Base-by-base conservation (phyloP, 1,140 invertebrate species). In the Caerostris extrusa region DNA sequence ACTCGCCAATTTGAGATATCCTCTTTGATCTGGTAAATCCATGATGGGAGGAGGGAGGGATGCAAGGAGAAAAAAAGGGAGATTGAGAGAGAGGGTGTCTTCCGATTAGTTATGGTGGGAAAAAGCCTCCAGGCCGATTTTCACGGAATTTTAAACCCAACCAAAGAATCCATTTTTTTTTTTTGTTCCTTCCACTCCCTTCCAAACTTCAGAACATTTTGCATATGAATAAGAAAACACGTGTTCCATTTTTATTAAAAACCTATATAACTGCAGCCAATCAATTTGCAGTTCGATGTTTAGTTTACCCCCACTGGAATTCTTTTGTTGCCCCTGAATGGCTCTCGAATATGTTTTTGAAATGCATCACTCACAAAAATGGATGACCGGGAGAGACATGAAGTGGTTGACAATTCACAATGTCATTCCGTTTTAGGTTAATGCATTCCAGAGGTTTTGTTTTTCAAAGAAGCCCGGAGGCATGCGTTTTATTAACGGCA, bases 21-120 rank as follows among this genome's bases (percentile, higher is more conserved):
- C 71, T 12, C 7, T 34, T 50, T 3, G 10, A 10, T 12, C 8
- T 12, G 71, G 71, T 10, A 14, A 77, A 77, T 77, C 71, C 71
- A n/a, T 12, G 12, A 53, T 50, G 34, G 53, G 71, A 1, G 71
- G 71, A 50, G 10, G 2, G 50, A 67, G 14, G 12, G 61, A 67
- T 67, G 61, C 14, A 14, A 67, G 61, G n/a, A 67, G 61, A 5
- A 6, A 6, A n/a, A 5, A 3, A 12, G 61, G 12, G 69, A 3
- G 10, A n/a, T 58, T 87, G 85, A 2, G 17, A n/a, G 61, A 53
- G 69, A 3, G 10, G 58, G 85, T 64, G 85, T 87, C 85, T 87
- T 87, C 85, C 85, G 85, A 87, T 87, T 87, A 87, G 85, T 64
- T 34, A 87, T 58, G 85, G 58, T 87, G 85, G 85, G 60, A 87